phyloP scores from a whole-genome alignment of 2,113 vertebrate species.

The Taxidea taxus region DNA sequence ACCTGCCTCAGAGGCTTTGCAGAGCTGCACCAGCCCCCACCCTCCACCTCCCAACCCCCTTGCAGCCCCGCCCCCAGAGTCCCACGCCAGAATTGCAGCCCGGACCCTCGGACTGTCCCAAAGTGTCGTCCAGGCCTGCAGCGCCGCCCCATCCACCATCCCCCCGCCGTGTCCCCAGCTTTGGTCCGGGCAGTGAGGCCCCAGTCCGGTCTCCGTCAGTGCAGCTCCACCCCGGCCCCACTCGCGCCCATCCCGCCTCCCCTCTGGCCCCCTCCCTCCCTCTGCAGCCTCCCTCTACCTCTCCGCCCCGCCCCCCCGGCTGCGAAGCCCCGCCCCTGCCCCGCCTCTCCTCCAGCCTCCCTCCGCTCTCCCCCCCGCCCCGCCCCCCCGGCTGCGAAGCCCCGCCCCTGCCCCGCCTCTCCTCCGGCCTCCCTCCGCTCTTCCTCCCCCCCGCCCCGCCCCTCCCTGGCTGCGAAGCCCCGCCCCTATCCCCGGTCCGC shows the following conservation, averaged over 20 bases:
- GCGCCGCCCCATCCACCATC: not conserved
- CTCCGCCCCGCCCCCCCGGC: not conserved
- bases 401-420: too few species aligned
- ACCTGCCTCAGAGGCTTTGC: not conserved
- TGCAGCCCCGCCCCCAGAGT: not conserved
- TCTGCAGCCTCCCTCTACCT: rapidly evolving
- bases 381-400: too few species aligned
- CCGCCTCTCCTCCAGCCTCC: too few species aligned
- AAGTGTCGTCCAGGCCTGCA: not conserved
- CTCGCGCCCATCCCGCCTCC: not conserved
- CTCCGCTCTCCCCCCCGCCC: not conserved
- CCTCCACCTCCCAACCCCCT: not conserved
- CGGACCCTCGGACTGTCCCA: not conserved
- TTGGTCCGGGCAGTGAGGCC: not conserved
- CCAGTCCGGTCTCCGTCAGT: rapidly evolving
- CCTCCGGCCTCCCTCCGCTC: rapidly evolving
- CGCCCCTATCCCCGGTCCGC: rapidly evolving
- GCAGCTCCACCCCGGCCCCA: not conserved
- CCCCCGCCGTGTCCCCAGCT: not conserved
- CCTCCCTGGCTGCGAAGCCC: rapidly evolving
- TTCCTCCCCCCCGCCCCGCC: not conserved
- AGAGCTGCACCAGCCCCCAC: not conserved
- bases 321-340: not conserved
- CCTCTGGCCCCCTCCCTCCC: rapidly evolving
- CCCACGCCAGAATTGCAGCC: rapidly evolving